Evolutionary conservation across 2,888 invertebrate species (phyloP), one percentile per base, ranked within the genome.

Genomic region (Dryobota labecula): DNA sequence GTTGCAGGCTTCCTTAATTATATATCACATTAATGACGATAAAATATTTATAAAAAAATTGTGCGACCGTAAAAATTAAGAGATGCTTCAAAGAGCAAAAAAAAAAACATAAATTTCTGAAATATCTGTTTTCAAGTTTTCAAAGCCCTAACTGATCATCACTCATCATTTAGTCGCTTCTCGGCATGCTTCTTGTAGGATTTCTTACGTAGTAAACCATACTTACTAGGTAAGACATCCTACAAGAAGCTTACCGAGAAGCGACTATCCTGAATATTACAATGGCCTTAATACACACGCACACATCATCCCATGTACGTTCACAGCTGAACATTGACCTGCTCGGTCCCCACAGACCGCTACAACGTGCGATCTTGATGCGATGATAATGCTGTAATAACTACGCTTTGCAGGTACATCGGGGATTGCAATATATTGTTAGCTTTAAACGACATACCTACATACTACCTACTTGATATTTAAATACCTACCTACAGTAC

Each of bases 321-420:
- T 51, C 61, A 38, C 53, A 57, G 30, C 38, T 79, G 60, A 62
- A 57, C 69, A 69, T 57, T 62, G 75, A 66, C 64, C 64, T 61
- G 49, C 43, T 43, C 75, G 38, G 57, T 58, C 76, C 78, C 78
- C 43, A 49, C 41, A 58, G 72, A 53, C 62, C 53, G 56, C 64
- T 41, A 49, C 45, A 72, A 49, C 61, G 51, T 78, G 78, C 63
- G 72, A 76, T 78, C 65, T 78, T 63, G 49, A 78, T 66, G 58
- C 41, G 43, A 78, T 60, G 62, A 78, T 77, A 71, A 75, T 60
- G 36, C 56, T 66, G 49, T 66, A 78, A 60, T 76, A 76, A 72
- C 62, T 36, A 61, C 49, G 38, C 38, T 65, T 61, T 71, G 56
- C 43, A 53, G 24, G 65, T 38, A 38, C 54, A 61, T 61, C 33